Percentiles rank a stretch among this genome's conserved stretches.
Conservation (phyloP, 2,888 invertebrate genomes). For the Drosophila recens region DNA sequence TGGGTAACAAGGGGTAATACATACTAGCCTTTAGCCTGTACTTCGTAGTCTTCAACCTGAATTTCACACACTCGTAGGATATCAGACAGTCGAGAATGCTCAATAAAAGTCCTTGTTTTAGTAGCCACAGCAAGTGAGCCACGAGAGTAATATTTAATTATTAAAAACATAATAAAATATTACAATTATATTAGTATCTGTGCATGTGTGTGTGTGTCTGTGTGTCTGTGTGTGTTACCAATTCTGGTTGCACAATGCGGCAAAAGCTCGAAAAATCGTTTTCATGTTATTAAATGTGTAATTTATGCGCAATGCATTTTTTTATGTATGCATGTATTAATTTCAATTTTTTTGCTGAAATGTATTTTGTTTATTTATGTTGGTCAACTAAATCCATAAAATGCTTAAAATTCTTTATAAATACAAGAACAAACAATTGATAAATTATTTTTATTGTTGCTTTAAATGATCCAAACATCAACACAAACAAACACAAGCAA, state of each 20-base stretch:
- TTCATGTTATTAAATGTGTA: conserved; percentile 25
- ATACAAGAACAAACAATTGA: conserved; percentile 16
- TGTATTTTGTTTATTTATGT: conserved; percentile 44
- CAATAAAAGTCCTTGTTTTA: conserved; percentile 3
- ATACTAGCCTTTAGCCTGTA: neutral
- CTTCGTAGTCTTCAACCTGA: neutral
- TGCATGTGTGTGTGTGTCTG: conserved; percentile 8
- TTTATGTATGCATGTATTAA: conserved; percentile 14
- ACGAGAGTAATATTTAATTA: conserved; percentile 52
- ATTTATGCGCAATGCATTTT: conserved; percentile 44
- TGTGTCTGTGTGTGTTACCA: conserved; percentile 10
- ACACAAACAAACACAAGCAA: conserved; percentile 7
- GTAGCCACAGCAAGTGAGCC: conserved; percentile 5
- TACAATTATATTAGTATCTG: conserved; percentile 11
- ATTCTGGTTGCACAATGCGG: conserved; percentile 7
- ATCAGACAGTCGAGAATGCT: neutral
- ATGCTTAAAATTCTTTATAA: conserved; percentile 28
- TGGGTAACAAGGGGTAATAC: neutral
- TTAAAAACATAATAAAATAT: conserved; percentile 49
- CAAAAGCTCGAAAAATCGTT: conserved; percentile 17
- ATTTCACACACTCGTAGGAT: neutral
- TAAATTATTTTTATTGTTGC: conserved; percentile 35
- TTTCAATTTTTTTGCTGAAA: conserved; percentile 23
- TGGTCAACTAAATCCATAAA: conserved; percentile 52
- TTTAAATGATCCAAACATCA: conserved; percentile 23